Evolutionary conservation across 1,140 invertebrate genomes (phyloP).

Genomic region (Teleogryllus occipitalis): DNA sequence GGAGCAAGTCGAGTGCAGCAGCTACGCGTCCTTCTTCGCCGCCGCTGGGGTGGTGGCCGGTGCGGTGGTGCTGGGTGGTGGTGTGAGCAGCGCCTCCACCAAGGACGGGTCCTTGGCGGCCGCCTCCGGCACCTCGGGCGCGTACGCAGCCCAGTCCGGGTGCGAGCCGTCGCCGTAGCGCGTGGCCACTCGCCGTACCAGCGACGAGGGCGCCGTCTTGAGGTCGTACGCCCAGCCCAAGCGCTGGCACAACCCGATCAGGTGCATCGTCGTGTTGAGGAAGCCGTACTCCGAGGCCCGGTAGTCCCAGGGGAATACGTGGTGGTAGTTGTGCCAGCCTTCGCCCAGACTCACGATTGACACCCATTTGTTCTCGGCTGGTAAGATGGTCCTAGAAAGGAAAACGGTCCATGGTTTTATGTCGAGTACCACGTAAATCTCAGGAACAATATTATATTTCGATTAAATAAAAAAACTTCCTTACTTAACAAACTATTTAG

Average conservation of each 20-base stretch:
- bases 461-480: too few species aligned
- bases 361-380: conserved; percentile 40
- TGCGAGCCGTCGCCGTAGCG: conserved; percentile 8
- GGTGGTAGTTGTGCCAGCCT: conserved; percentile 53
- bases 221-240: conserved; percentile 10
- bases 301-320: conserved; percentile 49
- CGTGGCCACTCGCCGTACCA: not conserved
- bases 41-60: too few species aligned
- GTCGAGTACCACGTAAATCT: too few species aligned
- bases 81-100: too few species aligned
- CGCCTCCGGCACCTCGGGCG: conserved; percentile 61
- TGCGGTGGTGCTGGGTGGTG: too few species aligned
- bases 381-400: conserved; percentile 23
- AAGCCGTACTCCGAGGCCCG: conserved; percentile 39
- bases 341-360: conserved; percentile 42
- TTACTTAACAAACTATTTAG: too few species aligned
- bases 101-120: conserved; percentile 27
- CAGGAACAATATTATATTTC: too few species aligned
- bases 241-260: not conserved
- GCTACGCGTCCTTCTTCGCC: too few species aligned
- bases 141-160: conserved; percentile 28
- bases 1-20: too few species aligned
- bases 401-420: not conserved
- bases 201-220: not conserved
- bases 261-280: not conserved